phyloP scores from a whole-genome alignment of 2,797 vertebrate genomes.

The Sorex maritimensis region DNA sequence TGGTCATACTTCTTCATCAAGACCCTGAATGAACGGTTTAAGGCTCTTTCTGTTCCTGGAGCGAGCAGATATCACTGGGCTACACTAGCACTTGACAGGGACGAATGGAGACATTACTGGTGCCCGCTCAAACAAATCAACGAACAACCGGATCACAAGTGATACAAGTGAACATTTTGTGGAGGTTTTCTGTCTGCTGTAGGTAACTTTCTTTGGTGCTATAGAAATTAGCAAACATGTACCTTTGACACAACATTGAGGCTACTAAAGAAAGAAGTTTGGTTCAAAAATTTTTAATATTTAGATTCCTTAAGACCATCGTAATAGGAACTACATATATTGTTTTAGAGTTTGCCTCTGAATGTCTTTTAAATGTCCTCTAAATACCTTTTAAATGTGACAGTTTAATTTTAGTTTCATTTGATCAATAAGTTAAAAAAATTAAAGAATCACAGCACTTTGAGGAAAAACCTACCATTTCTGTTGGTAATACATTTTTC shows the following conservation, averaged over 20 bases:
- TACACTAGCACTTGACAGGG: no score
- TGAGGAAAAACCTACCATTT: background rate
- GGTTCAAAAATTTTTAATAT: background rate
- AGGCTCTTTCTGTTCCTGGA: no score
- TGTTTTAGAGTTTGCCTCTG: background rate
- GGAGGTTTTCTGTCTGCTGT: background rate
- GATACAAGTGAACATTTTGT: background rate
- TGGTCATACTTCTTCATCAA: no score
- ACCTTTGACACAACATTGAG: background rate
- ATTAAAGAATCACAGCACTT: background rate
- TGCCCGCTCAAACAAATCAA: no score
- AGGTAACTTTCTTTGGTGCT: background rate
- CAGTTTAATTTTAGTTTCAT: background rate
- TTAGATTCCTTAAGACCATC: constrained; percentile 54
- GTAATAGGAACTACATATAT: background rate
- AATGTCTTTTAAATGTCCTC: no score
- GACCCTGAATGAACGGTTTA: no score
- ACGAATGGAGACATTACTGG: no score
- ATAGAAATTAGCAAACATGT: background rate
- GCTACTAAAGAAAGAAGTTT: background rate
- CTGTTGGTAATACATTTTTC: background rate
- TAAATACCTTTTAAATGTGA: constrained; percentile 13
- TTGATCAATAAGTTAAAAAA: background rate
- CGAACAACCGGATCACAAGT: no score
- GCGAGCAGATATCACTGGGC: no score